These are phyloP conservation scores for Automeris io DNA, from an alignment of 2,888 invertebrate genomes.

Conservation along the genomic window DNA sequence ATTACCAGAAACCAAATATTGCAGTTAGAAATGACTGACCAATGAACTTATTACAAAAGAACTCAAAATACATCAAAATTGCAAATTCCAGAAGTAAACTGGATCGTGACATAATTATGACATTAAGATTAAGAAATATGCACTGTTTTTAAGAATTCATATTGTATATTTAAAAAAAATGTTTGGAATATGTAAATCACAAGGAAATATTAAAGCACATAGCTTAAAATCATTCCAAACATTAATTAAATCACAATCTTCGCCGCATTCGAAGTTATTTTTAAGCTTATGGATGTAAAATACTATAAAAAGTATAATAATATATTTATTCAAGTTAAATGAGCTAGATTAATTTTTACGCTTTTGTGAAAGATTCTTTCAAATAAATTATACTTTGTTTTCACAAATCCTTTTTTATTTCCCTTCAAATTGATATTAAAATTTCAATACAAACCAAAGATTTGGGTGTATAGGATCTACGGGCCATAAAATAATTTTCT, in stretches of 20 bases:
- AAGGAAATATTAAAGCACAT: too few species aligned
- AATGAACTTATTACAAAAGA: too few species aligned
- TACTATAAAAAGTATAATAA: constrained; percentile 11
- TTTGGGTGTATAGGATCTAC: too few species aligned
- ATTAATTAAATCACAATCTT: too few species aligned
- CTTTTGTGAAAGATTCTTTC: constrained; percentile 9
- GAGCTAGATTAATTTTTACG: constrained; percentile 6
- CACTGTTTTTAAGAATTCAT: background rate
- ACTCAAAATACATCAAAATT: background rate
- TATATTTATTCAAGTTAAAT: background rate
- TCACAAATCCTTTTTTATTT: constrained; percentile 4
- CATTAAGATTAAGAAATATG: background rate
- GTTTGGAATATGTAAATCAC: too few species aligned
- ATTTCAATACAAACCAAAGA: too few species aligned
- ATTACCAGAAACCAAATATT: too few species aligned
- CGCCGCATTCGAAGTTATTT: too few species aligned
- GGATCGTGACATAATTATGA: background rate
- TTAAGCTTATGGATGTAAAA: constrained; percentile 23
- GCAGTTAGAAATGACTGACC: too few species aligned
- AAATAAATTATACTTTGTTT: constrained; percentile 11
- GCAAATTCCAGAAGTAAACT: background rate
- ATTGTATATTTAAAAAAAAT: too few species aligned
- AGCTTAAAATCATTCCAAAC: too few species aligned
- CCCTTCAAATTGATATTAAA: background rate
- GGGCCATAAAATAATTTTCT: too few species aligned